phyloP scores from a whole-genome alignment of 1,140 invertebrate species.

The Penaeus japonicus region DNA sequence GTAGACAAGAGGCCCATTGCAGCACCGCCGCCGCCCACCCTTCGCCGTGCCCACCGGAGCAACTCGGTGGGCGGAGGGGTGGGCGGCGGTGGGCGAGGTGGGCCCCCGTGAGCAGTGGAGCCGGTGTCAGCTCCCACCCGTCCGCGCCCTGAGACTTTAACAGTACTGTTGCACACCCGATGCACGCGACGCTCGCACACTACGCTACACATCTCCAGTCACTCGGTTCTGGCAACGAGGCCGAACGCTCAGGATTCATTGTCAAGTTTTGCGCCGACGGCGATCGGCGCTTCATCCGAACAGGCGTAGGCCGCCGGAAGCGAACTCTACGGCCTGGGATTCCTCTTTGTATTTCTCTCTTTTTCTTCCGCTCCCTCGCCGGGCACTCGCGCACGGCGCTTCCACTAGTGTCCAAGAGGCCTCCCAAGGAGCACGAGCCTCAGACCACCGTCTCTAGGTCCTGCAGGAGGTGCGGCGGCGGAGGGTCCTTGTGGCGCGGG shows the following conservation, averaged over 20 bases:
- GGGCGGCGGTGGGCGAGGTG: neutral
- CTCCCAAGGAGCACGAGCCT: neutral
- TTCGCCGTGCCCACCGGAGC: neutral
- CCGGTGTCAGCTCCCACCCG: conserved; percentile 37
- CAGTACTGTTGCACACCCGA: conserved; percentile 15
- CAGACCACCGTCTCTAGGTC: conserved; percentile 47
- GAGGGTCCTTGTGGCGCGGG: conserved; percentile 36
- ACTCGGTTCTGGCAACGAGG: too few relatives aligned
- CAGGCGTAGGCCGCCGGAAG: too few relatives aligned
- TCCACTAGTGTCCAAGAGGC: too few relatives aligned
- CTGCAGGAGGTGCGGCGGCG: conserved; percentile 40
- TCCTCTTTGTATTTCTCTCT: too few relatives aligned
- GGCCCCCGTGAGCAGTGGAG: conserved; percentile 39
- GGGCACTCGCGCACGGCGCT: too few relatives aligned
- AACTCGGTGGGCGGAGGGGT: neutral
- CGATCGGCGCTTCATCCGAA: too few relatives aligned
- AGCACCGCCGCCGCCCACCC: neutral
- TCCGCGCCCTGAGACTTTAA: conserved; percentile 44
- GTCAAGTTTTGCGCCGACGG: too few relatives aligned
- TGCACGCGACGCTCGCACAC: too few relatives aligned
- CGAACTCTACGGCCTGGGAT: too few relatives aligned
- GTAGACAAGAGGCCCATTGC: conserved; percentile 17
- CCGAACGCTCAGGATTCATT: too few relatives aligned
- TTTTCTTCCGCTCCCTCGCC: too few relatives aligned
- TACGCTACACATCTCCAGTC: too few relatives aligned